These are phyloP conservation scores for Plumapathes pennacea DNA, from an alignment of 92 coral and sea anemone species.

Conservation along the genomic window DNA sequence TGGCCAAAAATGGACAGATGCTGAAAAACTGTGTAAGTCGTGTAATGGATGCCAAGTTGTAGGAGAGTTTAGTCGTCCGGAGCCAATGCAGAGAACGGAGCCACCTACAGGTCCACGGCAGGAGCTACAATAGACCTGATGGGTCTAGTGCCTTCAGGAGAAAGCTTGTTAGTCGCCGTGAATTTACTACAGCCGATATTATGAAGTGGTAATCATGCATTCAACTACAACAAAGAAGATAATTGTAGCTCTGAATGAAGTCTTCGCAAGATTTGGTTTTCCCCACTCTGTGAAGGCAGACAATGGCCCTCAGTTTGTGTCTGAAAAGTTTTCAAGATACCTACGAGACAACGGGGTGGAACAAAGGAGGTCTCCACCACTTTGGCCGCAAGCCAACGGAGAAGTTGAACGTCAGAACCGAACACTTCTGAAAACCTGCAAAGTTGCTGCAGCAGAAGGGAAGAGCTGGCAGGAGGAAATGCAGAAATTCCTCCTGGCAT, in stretches of 20 bases:
- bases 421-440: slow-evolving; percentile 19
- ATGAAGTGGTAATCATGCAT: slow-evolving; percentile 31
- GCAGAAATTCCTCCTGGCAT: slow-evolving; percentile 39
- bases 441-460: slow-evolving; percentile 48
- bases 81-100: slow-evolving; percentile 38
- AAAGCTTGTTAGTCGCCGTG: slow-evolving; percentile 12
- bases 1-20: slow-evolving; percentile 56
- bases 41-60: slow-evolving; percentile 60
- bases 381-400: slow-evolving; percentile 42
- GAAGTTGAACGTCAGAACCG: slow-evolving; percentile 32
- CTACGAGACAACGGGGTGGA: slow-evolving; percentile 17
- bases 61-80: slow-evolving; percentile 28
- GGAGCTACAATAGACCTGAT: slow-evolving; percentile 22
- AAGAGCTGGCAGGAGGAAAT: slow-evolving; percentile 31
- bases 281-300: slow-evolving; percentile 30
- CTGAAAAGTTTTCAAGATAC: slow-evolving; percentile 21
- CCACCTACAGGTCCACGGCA: slow-evolving; percentile 36
- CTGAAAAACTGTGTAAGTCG: slow-evolving; percentile 45
- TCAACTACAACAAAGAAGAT: slow-evolving; percentile 33
- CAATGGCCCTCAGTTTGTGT: slow-evolving; percentile 20
- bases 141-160: slow-evolving; percentile 44
- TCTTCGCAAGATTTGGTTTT: slow-evolving; percentile 16
- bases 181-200: slow-evolving; percentile 37
- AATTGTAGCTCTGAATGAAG: background rate
- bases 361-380: slow-evolving; percentile 27